Base-by-base conservation (phyloP, 1,140 invertebrate species). In the Euglossa dilemma region DNA sequence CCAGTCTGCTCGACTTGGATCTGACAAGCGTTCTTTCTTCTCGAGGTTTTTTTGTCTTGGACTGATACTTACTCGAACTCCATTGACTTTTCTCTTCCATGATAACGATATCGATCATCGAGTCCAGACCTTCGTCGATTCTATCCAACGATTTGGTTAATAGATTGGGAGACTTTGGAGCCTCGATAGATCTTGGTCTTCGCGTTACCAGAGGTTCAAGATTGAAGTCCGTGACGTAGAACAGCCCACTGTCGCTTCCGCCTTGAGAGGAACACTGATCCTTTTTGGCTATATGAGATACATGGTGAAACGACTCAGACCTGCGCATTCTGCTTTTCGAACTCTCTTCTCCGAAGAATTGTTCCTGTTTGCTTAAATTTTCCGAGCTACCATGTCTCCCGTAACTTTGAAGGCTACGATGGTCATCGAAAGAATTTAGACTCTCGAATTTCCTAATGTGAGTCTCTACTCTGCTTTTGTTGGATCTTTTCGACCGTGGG, bases 71-170 rank as follows among this genome's bases (percentile, higher is more conserved):
- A 18, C 45, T 63, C 14, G 73, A 71, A 2, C 28, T 88, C 94
- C 80, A 95, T 64, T 93, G 91, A 92, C 94, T 95, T 70, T 92
- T 92, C 3, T 89, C 87, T 90, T 95, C 94, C 0, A 95, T 95
- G 23, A 97, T 94, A 2, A 97, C 95, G 28, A 97, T 97, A 88
- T 97, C 96, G 0, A 97, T 95, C 94, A 97, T 95, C 2, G 96
- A 95, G 82, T 97, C 96, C 0, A 97, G 91, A 16, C 96, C 96
- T 87, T 97, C 97, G 86, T 97, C 97, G 9, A 97, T 96, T 71
- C 97, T 95, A 81, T 98, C 97, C 52, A 97, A 92, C 79, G 97
- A 97, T 93, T 97, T 97, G 3, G 96, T 96, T 70, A 97, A 94
- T 43, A 90, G 72, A 59, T 74, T 90, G 0, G 89, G 86, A 28